Base-by-base conservation (phyloP, 2,113 vertebrate species). In the Neofelis nebulosa region DNA sequence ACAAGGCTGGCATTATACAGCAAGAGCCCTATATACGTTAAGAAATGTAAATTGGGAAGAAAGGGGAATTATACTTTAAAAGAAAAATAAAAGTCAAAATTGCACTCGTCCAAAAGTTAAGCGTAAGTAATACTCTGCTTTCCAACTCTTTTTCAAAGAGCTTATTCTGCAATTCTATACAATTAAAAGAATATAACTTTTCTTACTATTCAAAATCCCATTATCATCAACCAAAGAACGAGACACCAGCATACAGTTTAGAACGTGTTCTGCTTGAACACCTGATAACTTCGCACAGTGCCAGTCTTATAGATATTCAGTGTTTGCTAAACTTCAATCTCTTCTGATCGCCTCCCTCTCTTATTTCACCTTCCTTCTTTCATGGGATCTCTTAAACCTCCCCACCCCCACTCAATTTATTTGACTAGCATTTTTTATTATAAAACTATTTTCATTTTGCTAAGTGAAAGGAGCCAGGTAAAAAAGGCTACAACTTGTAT, bases 1-100 rank as follows among this genome's bases (percentile, higher is more conserved):
- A 71, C 33, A 79, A 65, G 31, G 25, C 18, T 66, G 50, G n/a
- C 27, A 66, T 61, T n/a, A n/a, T n/a, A 15, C 3, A 71, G 31
- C 65, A 94, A 85, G 9, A 68, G 33, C 29, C 31, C n/a, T 48
- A 76, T 0, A 27, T 81, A 65, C 16, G 23, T 63, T 31, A 86
- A 63, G 25, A 71, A 92, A 76, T 23, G 41, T 57, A 91, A 85
- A 85, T 36, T 85, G 41, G 18, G 83, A 29, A 81, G 81, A 95
- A 94, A 80, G 25, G 45, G 65, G 38, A 94, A 93, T 68, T 76
- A 45, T 0, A 81, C 45, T 94, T 86, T 79, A 86, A 78, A 97
- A 95, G 57, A 91, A 14, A 25, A 97, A 50, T 81, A 78, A 81
- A 79, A 89, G 48, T 36, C 94, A 41, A 95, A 83, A 94, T 31